These are phyloP conservation scores for Latrodectus hesperus DNA, from an alignment of 2,888 invertebrate genomes.

Conservation along the genomic window DNA sequence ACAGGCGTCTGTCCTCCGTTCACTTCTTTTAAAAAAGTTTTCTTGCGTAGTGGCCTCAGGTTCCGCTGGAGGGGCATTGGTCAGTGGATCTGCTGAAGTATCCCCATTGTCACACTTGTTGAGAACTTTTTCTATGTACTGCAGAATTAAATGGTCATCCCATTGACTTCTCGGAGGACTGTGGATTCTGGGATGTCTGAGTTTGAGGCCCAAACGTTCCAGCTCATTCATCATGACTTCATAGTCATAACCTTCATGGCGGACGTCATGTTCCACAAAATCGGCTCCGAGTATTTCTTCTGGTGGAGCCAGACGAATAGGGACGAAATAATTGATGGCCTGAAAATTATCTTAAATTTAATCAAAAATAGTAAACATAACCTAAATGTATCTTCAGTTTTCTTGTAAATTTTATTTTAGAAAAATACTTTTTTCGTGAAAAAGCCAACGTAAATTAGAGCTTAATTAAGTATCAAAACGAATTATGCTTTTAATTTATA, in stretches of 20 bases:
- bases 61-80: not conserved
- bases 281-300: slow-evolving; percentile 93
- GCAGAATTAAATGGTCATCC: slow-evolving; percentile 56
- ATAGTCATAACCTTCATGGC: slow-evolving; percentile 67
- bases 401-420: too few relatives aligned
- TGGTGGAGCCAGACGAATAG: slow-evolving; percentile 89
- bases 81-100: slow-evolving; percentile 16
- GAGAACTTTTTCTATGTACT: slow-evolving; percentile 61
- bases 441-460: too few relatives aligned
- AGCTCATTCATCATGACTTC: slow-evolving; percentile 62
- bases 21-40: slow-evolving; percentile 26
- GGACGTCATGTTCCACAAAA: slow-evolving; percentile 75
- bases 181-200: slow-evolving; percentile 27
- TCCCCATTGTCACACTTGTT: slow-evolving; percentile 30
- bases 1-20: slow-evolving; percentile 36
- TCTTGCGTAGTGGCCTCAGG: slow-evolving; percentile 16
- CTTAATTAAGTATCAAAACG: too few relatives aligned
- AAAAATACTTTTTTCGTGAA: too few relatives aligned
- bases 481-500: too few relatives aligned
- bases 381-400: too few relatives aligned
- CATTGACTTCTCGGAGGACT: slow-evolving; percentile 56
- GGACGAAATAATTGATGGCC: slow-evolving; percentile 83
- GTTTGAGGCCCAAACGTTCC: slow-evolving; percentile 46
- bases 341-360: slow-evolving; percentile 70
- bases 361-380: too few relatives aligned